These are phyloP conservation scores for Taurulus bubalis DNA, from an alignment of 2,113 vertebrate genomes.

Conservation along the genomic window DNA sequence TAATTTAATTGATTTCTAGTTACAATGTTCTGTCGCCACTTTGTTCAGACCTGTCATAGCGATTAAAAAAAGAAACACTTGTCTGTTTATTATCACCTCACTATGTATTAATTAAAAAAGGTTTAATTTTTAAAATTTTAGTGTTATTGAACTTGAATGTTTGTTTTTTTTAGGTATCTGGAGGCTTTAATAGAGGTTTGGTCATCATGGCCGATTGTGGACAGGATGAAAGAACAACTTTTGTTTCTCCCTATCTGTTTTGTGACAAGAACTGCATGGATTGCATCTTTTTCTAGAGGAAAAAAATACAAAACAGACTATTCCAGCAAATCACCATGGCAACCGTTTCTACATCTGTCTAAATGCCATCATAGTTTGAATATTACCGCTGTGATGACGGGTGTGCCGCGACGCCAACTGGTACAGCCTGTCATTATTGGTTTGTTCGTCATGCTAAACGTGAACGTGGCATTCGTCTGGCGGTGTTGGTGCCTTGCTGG, in stretches of 20 bases:
- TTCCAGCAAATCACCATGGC: conserved; percentile 49
- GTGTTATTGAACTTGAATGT: neutral
- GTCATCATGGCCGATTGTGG: neutral
- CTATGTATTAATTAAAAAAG: neutral
- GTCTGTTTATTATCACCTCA: neutral
- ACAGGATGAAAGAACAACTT: neutral
- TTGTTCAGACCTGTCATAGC: neutral
- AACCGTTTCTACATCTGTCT: conserved; percentile 35
- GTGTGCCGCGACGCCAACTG: neutral
- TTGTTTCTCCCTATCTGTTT: neutral
- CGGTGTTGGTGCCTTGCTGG: conserved; percentile 35
- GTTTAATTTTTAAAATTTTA: neutral
- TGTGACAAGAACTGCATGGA: neutral
- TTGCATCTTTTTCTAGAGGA: neutral
- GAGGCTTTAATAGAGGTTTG: neutral
- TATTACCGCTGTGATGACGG: conserved; percentile 2
- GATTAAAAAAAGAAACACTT: neutral
- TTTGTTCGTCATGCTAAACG: neutral
- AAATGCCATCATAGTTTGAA: conserved; percentile 6
- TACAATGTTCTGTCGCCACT: neutral
- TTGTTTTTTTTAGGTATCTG: neutral
- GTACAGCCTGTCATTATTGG: neutral
- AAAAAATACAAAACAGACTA: conserved; percentile 10
- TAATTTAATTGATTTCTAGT: neutral
- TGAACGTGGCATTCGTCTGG: neutral